phyloP scores from a whole-genome alignment of 2,113 vertebrate species.

The Plecturocebus donacophilus region DNA sequence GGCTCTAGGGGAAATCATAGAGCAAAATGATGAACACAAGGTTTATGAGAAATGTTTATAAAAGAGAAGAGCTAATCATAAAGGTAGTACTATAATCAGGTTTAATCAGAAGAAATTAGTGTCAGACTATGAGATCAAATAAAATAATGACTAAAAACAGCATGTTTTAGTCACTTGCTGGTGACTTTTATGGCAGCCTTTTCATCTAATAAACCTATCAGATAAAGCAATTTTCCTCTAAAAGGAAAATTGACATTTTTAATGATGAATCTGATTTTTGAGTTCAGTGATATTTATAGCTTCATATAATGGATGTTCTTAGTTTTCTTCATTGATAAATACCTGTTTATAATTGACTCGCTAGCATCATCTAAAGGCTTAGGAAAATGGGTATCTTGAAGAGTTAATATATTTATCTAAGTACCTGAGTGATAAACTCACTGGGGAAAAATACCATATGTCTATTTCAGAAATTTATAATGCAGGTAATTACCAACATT shows the following conservation, averaged over 20 bases:
- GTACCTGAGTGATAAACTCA: conserved; percentile 58
- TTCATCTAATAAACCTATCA: not conserved
- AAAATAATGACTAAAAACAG: not conserved
- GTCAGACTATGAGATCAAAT: not conserved
- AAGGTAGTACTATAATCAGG: not conserved
- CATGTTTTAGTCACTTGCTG: not conserved
- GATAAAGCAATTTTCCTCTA: not conserved
- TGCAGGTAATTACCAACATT: conserved; percentile 69
- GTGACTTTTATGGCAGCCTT: not conserved
- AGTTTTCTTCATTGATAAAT: not conserved
- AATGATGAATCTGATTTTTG: not conserved
- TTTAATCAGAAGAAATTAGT: not conserved
- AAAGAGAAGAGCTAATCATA: not conserved
- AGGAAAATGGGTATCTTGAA: not conserved
- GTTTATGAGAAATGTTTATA: not conserved
- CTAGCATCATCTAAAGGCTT: not conserved
- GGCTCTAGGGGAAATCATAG: not conserved
- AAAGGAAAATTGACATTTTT: not conserved
- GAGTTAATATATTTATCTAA: conserved; percentile 36
- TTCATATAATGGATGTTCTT: not conserved
- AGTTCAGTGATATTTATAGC: not conserved
- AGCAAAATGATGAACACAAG: not conserved
- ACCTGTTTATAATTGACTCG: not conserved
- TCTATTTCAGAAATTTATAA: conserved; percentile 64
- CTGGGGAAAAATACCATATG: conserved; percentile 64